phyloP scores from a whole-genome alignment of 2,797 vertebrate genomes.

The Macropodus opercularis region DNA sequence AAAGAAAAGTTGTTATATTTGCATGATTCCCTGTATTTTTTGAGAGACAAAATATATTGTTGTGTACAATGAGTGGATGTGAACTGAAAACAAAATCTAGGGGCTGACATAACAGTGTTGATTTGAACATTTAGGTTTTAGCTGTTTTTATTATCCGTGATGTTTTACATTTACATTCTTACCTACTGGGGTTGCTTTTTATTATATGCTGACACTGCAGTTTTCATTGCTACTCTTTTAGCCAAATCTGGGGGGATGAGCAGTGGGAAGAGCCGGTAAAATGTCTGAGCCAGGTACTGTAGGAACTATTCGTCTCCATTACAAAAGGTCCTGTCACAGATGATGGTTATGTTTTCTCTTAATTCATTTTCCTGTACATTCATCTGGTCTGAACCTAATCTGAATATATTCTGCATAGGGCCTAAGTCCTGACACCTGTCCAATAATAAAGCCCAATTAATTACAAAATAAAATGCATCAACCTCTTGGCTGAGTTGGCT shows the following conservation, averaged over 20 bases:
- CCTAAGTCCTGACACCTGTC: no score
- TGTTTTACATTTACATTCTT: slow-evolving; percentile 64
- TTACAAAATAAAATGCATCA: slow-evolving; percentile 51
- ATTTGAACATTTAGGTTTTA: slow-evolving; percentile 71
- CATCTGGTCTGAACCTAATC: slow-evolving; percentile 39
- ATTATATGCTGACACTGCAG: slow-evolving; percentile 45
- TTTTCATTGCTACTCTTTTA: slow-evolving; percentile 15
- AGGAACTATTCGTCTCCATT: slow-evolving; percentile 18
- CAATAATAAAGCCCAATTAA: no score
- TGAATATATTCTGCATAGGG: slow-evolving; percentile 56
- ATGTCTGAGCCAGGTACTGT: slow-evolving; percentile 30
- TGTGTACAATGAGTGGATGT: slow-evolving; percentile 83
- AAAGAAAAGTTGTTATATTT: slow-evolving; percentile 83
- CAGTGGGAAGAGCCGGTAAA: slow-evolving; percentile 17
- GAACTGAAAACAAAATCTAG: slow-evolving; percentile 75
- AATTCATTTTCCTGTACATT: slow-evolving; percentile 7
- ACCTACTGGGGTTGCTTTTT: slow-evolving; percentile 54
- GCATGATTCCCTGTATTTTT: slow-evolving; percentile 87
- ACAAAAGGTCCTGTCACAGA: slow-evolving; percentile 31
- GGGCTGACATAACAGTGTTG: slow-evolving; percentile 69
- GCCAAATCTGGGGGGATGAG: slow-evolving; percentile 22
- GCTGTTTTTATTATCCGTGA: slow-evolving; percentile 54
- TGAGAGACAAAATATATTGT: slow-evolving; percentile 82
- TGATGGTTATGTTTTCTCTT: slow-evolving; percentile 20
- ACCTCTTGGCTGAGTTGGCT: slow-evolving; percentile 28